Conservation (phyloP, 2,888 invertebrate genomes). For the Nymphalis urticae region DNA sequence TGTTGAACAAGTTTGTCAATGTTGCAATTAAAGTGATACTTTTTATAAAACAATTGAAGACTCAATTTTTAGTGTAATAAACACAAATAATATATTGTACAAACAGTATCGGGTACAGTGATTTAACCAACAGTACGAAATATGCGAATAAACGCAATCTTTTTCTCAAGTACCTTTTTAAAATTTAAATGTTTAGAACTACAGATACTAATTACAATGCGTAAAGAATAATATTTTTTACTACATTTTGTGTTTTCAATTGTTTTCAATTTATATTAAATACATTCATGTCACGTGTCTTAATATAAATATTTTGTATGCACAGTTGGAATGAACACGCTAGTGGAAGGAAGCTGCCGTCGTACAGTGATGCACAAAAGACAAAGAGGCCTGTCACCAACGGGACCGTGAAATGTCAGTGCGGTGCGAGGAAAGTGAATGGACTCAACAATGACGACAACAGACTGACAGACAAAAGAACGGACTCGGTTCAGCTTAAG, state of each 20-base stretch:
- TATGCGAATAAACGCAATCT: too few species aligned
- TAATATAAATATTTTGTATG: slow-evolving; percentile 34
- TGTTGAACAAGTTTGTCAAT: neutral
- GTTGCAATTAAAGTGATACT: neutral
- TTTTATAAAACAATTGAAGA: neutral
- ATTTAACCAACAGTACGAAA: too few species aligned
- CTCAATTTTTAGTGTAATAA: too few species aligned
- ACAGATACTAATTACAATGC: too few species aligned
- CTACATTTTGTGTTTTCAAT: too few species aligned
- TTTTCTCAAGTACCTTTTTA: too few species aligned
- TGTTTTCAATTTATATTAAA: too few species aligned
- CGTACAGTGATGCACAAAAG: slow-evolving; percentile 80
- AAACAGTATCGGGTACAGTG: too few species aligned
- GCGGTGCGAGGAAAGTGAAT: slow-evolving; percentile 71
- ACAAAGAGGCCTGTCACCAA: slow-evolving; percentile 74
- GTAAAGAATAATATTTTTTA: too few species aligned
- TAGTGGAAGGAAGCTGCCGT: slow-evolving; percentile 77
- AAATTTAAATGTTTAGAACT: too few species aligned
- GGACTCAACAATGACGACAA: slow-evolving; percentile 57
- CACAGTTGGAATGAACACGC: slow-evolving; percentile 81
- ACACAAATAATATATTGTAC: too few species aligned
- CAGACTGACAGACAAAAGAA: slow-evolving; percentile 54
- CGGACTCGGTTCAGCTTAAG: slow-evolving; percentile 62
- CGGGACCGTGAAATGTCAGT: slow-evolving; percentile 74
- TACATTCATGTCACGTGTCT: slow-evolving; percentile 5